Conservation (phyloP, 2,113 vertebrate genomes). For the Phoxinus phoxinus region DNA sequence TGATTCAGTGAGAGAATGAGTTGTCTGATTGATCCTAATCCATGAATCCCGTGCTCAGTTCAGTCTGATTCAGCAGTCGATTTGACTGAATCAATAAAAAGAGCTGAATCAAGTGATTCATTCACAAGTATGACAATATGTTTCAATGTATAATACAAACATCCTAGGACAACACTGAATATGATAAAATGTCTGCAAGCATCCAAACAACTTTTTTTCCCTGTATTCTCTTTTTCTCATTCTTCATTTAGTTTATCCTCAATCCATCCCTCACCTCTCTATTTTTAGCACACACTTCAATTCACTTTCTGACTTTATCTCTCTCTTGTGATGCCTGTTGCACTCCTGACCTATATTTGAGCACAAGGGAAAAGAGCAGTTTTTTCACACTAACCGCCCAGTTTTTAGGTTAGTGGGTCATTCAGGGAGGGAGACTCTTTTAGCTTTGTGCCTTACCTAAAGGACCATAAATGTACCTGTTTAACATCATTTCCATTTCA, state of each 20-base stretch:
- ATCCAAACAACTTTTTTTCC: not conserved
- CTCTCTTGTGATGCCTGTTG: slow-evolving; percentile 30
- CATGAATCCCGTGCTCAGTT: not conserved
- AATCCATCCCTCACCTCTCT: slow-evolving; percentile 38
- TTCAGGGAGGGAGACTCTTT: slow-evolving; percentile 48
- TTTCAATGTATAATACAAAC: too few relatives aligned
- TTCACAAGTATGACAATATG: not conserved
- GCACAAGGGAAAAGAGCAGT: slow-evolving; percentile 55
- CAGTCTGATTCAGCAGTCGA: not conserved
- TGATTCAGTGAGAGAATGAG: not conserved
- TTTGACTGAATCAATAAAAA: not conserved
- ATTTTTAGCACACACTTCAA: slow-evolving; percentile 55
- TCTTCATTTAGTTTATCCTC: slow-evolving; percentile 22
- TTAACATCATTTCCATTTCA: not conserved
- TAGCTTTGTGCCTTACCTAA: slow-evolving; percentile 24
- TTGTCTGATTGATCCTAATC: not conserved
- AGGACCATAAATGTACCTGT: not conserved
- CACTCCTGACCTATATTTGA: slow-evolving; percentile 73
- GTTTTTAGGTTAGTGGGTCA: slow-evolving; percentile 81
- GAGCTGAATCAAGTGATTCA: not conserved
- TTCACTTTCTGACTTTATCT: slow-evolving; percentile 43
- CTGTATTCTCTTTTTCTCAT: slow-evolving; percentile 9
- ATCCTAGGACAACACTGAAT: not conserved
- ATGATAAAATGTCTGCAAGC: not conserved
- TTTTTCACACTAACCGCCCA: slow-evolving; percentile 61